Base-by-base conservation (phyloP, 1,140 invertebrate species). In the Radopholus similis region DNA sequence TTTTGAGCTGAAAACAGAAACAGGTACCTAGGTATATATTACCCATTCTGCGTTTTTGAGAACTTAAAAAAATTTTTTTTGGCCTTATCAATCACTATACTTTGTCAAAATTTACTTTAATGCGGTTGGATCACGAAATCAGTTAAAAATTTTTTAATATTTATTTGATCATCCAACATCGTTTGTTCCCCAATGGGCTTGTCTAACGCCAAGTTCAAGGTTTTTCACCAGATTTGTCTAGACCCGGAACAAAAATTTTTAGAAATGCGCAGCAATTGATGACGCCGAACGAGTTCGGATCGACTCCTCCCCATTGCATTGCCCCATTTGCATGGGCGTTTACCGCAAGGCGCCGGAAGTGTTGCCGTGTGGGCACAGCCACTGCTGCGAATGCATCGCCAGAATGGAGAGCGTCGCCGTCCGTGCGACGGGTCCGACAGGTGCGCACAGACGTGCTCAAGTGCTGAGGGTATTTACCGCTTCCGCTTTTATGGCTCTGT, bases 251-350 rank as follows among this genome's bases (percentile, higher is more conserved):
- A n/a, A n/a, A n/a, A n/a, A n/a, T n/a, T n/a, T n/a, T n/a, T 13
- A 68, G 40, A 69, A 66, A 54, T 35, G 47, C 18, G 53, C 49
- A 11, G 44, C 42, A 23, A 71, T 70, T 26, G 68, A 70, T 35
- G 68, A 70, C 49, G 68, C 68, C 11, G 60, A 70, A 47, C 68
- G 49, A 44, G 70, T 70, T 9, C 32, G 40, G 37, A 72, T 70
- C 34, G 68, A 70, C 18, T 70, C 68, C 6, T 71, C 68, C 0
- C 68, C 68, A 13, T 28, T 70, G n/a, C 68, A 70, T 44, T 70
- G 68, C 26, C 68, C 68, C 15, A 49, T 70, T 21, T 70, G 68
- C 37, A 32, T 70, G n/a, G n/a, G 18, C 35, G 54, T 70, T 32
- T 70, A 70, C 35, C 38, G 38, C 13, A 64, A 37, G 40, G 35